Base-by-base conservation (phyloP, 2,888 invertebrate genomes). In the Physocephala rufipes region DNA sequence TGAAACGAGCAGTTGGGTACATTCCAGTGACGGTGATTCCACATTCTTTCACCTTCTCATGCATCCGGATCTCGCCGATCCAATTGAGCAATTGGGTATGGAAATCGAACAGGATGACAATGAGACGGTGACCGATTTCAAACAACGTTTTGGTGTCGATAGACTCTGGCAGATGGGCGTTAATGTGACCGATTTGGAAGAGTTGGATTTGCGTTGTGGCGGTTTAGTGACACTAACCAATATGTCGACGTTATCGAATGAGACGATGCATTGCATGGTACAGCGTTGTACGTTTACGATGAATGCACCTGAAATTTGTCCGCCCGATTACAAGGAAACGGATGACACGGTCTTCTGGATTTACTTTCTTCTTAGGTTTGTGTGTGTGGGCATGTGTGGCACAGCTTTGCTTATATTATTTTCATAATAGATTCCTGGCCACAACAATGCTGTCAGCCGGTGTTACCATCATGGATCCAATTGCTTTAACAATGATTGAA, bases 391-490 rank as follows among this genome's bases (percentile, higher is more conserved):
- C 7, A 13, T 58, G 21, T 55, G 3, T 21, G 1, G 13, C 12
- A 2, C 58, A 28, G 28, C 16, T 58, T 28, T 9, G 9, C 19
- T 16, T 53, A 45, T 45, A 45, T 45, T 45, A 9, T 45, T 45
- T 12, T 16, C 16, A 0, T 43, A 9, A 36, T 9, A 85, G 95
- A 81, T 92, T 95, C 77, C 87, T 94, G 78, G 95, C 92, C 1
- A 94, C 93, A 43, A 91, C 94, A 5, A 92, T 93, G 90, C 87
- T 93, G 81, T 91, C 93, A 5, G 94, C 94, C 36, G 92, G 93
- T n/a, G 93, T 95, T 0, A 94, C 94, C 15, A 92, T 96, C 70
- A 91, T 95, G 90, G 95, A 96, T 86, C 95, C 95, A 0, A 94
- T 95, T 74, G 93, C 95, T 0, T 87, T 95, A 74, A 93, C 92